These are phyloP conservation scores for Ophion ellenae DNA, from an alignment of 2,888 invertebrate genomes.

Conservation along the genomic window DNA sequence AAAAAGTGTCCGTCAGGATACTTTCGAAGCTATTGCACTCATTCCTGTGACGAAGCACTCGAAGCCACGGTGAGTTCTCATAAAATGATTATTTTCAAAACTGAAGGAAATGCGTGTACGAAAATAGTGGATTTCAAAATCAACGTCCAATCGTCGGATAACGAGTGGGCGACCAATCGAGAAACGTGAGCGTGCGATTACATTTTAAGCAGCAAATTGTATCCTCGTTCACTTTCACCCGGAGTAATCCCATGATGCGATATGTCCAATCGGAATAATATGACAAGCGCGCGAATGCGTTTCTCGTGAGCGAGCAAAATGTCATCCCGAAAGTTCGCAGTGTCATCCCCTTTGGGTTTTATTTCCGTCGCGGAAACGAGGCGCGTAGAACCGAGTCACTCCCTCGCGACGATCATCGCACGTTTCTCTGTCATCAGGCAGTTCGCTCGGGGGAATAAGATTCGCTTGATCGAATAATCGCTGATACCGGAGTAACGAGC, in stretches of 20 bases:
- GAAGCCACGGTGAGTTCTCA: too few species aligned
- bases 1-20: too few species aligned
- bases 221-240: slow-evolving; percentile 34
- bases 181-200: slow-evolving; percentile 3
- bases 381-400: neutral
- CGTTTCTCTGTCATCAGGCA: neutral
- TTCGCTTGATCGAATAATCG: slow-evolving; percentile 14
- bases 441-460: neutral
- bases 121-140: neutral
- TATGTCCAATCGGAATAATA: slow-evolving; percentile 9
- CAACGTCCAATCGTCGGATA: neutral
- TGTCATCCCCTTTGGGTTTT: slow-evolving; percentile 17
- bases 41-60: too few species aligned
- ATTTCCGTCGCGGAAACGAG: slow-evolving; percentile 19
- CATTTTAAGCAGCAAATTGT: neutral
- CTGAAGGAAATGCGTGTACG: neutral
- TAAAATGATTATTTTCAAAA: too few species aligned
- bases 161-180: neutral
- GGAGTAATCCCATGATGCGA: slow-evolving; percentile 15
- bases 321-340: slow-evolving; percentile 1
- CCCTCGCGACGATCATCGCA: neutral
- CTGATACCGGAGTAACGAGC: slow-evolving; percentile 22
- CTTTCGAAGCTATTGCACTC: too few species aligned
- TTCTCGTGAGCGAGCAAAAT: neutral
- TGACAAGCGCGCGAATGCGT: slow-evolving; percentile 1